Percentiles rank a stretch among this genome's conserved stretches.
These are phyloP conservation scores for Sphinx pinastri DNA, from an alignment of 2,888 invertebrate genomes.

Conservation along the genomic window DNA sequence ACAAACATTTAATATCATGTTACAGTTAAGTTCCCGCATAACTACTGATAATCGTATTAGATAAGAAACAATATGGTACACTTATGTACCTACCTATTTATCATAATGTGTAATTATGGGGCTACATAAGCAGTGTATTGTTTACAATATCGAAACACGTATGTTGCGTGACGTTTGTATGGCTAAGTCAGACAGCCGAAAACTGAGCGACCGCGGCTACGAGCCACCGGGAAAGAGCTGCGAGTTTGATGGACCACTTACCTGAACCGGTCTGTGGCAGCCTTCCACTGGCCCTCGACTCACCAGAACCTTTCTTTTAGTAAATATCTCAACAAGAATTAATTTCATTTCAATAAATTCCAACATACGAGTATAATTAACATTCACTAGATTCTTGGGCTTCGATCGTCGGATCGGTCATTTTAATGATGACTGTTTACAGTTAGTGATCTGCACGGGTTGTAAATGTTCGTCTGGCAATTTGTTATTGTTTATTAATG, in stretches of 20 bases:
- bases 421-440: slow-evolving; percentile 74
- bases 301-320: slow-evolving; percentile 57
- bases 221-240: slow-evolving; percentile 32
- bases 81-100: too few relatives aligned
- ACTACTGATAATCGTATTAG: too few relatives aligned
- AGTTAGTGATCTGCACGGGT: slow-evolving; percentile 73
- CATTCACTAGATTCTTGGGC: slow-evolving; percentile 75
- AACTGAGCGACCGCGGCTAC: slow-evolving; percentile 1
- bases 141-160: background rate
- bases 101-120: background rate
- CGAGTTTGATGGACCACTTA: slow-evolving; percentile 64
- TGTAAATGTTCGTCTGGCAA: slow-evolving; percentile 65
- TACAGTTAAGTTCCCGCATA: too few relatives aligned
- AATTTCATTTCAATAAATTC: slow-evolving; percentile 72
- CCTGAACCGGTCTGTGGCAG: slow-evolving; percentile 66
- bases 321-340: slow-evolving; percentile 65
- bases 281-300: slow-evolving; percentile 59
- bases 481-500: slow-evolving; percentile 64
- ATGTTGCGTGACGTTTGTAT: slow-evolving; percentile 7
- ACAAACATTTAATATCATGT: too few relatives aligned
- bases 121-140: background rate
- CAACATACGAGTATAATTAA: slow-evolving; percentile 67
- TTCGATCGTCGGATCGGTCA: slow-evolving; percentile 77
- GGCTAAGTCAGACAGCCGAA: slow-evolving; percentile 13
- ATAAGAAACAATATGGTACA: too few relatives aligned